phyloP scores from a whole-genome alignment of 2,888 invertebrate species.

The Microctonus aethiopoides region DNA sequence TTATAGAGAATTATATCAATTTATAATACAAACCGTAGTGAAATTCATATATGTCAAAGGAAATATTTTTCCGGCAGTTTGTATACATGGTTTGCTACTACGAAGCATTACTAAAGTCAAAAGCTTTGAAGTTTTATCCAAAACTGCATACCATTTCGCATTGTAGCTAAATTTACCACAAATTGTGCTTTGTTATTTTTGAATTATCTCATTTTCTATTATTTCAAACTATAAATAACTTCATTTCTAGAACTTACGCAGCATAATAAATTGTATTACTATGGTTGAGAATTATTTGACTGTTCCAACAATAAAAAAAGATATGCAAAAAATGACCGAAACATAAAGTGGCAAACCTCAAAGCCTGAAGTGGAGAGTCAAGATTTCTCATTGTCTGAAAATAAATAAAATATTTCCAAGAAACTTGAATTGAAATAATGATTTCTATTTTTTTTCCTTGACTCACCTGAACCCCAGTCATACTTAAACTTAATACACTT shows the following conservation, averaged over 20 bases:
- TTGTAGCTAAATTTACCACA: background rate
- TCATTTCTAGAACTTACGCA: background rate
- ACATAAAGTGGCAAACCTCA: conserved; percentile 16
- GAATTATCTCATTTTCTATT: too few species aligned
- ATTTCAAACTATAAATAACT: too few species aligned
- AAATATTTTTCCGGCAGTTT: conserved; percentile 31
- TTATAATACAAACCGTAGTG: conserved; percentile 5
- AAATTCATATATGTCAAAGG: conserved; percentile 29
- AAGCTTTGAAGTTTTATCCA: conserved; percentile 11
- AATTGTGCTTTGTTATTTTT: background rate
- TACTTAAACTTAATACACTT: too few species aligned
- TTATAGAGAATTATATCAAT: background rate
- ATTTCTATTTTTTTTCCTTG: too few species aligned
- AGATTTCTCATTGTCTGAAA: conserved; percentile 29
- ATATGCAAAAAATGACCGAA: conserved; percentile 24
- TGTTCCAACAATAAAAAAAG: conserved; percentile 16
- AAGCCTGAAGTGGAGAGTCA: conserved; percentile 17
- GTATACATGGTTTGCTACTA: conserved; percentile 15
- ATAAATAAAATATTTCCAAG: background rate
- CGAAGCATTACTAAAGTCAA: conserved; percentile 15
- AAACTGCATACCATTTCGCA: conserved; percentile 27
- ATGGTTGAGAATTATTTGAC: conserved; percentile 13
- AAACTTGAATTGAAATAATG: background rate
- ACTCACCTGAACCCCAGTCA: background rate
- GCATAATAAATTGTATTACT: conserved; percentile 14